Base-by-base conservation (phyloP, 2,797 vertebrate species). In the Sebastes oblongus region DNA sequence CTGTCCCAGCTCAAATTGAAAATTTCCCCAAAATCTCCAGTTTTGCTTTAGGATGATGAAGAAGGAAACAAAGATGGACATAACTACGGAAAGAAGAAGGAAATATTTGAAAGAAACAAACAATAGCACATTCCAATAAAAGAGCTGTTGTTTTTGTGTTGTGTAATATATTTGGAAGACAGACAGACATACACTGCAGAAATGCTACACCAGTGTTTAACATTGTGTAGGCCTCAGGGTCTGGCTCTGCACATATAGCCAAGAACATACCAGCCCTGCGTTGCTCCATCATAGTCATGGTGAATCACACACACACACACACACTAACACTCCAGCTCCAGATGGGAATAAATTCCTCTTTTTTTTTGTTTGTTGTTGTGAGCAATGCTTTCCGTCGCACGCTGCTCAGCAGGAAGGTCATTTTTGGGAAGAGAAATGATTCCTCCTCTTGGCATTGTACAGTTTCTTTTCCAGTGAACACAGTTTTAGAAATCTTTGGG, bases 311-410 rank as follows among this genome's bases (percentile, higher is more conserved):
- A 83, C 56, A 79, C 85, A 79, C 72, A 76, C 85, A 83, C 56
- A 79, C 75, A 71, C 67, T 66, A n/a, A 50, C 18, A 30, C 3
- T 20, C 58, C 77, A 71, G 83, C 66, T 82, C 72, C 84, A 88
- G 89, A 92, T 89, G 82, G 78, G 75, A 78, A 83, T 78, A 80
- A 66, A 89, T 85, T 89, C 81, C 84, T 86, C 16, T 7, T 70
- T 60, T 27, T 66, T 81, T 84, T 27, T 67, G 29, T 89, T 39
- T 30, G 32, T 32, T 84, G 86, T 78, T 83, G 77, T 85, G 88
- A 89, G 83, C 75, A 83, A 89, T 66, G 82, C 54, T 89, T 88
- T 92, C 86, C 86, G 52, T 86, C 84, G 90, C 34, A 56, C 5
- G 2, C n/a, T 59, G 66, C 86, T 89, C 74, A 73, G 80, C 29